Base-by-base conservation (phyloP, 2,888 invertebrate genomes). In the Stegana nigrithorax region DNA sequence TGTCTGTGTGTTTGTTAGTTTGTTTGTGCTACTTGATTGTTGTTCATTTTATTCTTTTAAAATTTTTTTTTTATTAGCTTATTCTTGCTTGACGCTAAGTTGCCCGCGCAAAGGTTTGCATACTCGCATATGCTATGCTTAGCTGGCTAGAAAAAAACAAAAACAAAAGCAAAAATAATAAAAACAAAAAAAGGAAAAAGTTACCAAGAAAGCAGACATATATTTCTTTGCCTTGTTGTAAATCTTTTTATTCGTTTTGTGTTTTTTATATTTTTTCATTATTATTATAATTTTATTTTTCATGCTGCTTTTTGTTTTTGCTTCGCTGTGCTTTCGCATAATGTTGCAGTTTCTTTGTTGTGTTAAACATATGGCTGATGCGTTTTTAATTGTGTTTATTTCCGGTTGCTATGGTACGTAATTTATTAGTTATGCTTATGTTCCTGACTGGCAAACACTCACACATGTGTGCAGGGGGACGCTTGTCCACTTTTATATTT, bases 321-420 rank as follows among this genome's bases (percentile, higher is more conserved):
- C 19, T 19, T n/a, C 4, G 17, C 19, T 19, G 8, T 44, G 44
- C 19, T 17, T 5, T 17, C 32, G 32, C 2, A n/a, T n/a, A 47
- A 23, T 47, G 47, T 47, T 47, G 47, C 21, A 47, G 10, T 47
- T 47, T 7, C 23, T 47, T n/a, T 47, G 21, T 47, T 47, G 25
- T 63, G 61, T 69, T 21, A 57, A 60, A 59, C 67, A 51, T 25
- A 63, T 63, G 71, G 62, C 80, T 78, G 78, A 81, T 78, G 81
- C 78, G 68, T 78, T 81, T 78, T 79, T 81, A 78, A 81, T 78
- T 78, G 74, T 80, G 70, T 78, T 75, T 73, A 73, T 73, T 81
- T 78, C 81, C 80, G 78, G 73, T 70, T 66, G 67, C 62, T 70
- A 69, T 78, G 80, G 71, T 76, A 73, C 71, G 74, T 73, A 69